Base-by-base conservation (phyloP, 2,888 invertebrate genomes). In the Artemia sinica region DNA sequence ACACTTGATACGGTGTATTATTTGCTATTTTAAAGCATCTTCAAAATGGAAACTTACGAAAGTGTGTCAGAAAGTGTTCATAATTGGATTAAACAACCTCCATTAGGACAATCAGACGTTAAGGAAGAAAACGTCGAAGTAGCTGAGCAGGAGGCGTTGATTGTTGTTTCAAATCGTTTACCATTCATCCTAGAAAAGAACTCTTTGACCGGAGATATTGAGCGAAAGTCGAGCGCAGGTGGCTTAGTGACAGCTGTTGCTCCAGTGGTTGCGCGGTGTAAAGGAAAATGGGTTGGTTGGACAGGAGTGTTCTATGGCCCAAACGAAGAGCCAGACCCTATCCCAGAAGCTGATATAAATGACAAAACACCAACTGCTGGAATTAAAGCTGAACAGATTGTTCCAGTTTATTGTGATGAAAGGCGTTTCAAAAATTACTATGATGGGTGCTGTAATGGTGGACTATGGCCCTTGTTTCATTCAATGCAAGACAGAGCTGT, bases 161-260 rank as follows among this genome's bases (percentile, higher is more conserved):
- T 92, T 75, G 91, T 92, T 74, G 91, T 92, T 71, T 91, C 91
- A 73, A 92, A 92, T 80, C 82, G 92, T 74, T 80, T 92, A 77
- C 92, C 92, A 9, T 92, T 92, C 80, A 87, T 91, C 72, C 81
- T 92, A 72, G 85, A 84, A 76, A 83, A 87, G 76, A 84, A 89
- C 80, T 82, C 85, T 69, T 81, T 82, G 74, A 86, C 86, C 70
- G 86, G 86, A 66, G 81, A 83, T 66, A 81, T 91, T 75, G 84
- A 86, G 74, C 83, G 92, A 72, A 89, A 87, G 79, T 88, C 91
- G 76, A 91, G 91, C 78, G 28, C 28, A 28, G 79, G 79, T 13
- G 79, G 79, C 7, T 73, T 79, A 67, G 79, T 78, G n/a, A 79
- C 78, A 13, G 79, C 78, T 2, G 77, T 79, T 18, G 78, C 77